Percentiles rank a stretch among this genome's conserved stretches.
Evolutionary conservation across 2,888 invertebrate genomes (phyloP).

Genomic region (Sycophila texana): DNA sequence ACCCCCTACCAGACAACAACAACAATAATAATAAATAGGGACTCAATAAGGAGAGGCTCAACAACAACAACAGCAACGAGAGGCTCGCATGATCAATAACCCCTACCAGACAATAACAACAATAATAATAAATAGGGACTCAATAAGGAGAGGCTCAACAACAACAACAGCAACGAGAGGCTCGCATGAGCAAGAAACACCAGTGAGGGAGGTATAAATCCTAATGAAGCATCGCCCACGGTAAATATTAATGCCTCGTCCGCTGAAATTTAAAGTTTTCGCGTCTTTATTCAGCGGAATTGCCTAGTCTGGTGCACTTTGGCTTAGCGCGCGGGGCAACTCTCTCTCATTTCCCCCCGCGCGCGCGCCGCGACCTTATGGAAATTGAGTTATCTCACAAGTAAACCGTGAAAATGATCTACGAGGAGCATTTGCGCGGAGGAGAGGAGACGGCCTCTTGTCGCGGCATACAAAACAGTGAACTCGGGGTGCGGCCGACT

Average conservation of each 20-base stretch:
- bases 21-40: background rate
- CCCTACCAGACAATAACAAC: constrained; percentile 8
- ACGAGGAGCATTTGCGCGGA: constrained; percentile 53
- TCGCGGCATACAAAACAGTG: constrained; percentile 58
- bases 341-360: constrained; percentile 5
- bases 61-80: constrained; percentile 10
- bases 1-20: constrained; percentile 2
- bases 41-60: background rate
- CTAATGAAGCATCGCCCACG: constrained; percentile 38
- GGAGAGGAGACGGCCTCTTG: constrained; percentile 40
- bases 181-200: background rate
- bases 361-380: constrained; percentile 23
- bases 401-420: constrained; percentile 57
- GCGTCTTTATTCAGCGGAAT: constrained; percentile 48
- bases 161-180: background rate
- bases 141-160: constrained; percentile 19
- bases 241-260: constrained; percentile 43
- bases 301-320: constrained; percentile 51
- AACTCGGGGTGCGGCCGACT: constrained; percentile 23
- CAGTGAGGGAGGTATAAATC: constrained; percentile 33
- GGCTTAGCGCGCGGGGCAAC: constrained; percentile 45
- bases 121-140: background rate
- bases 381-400: constrained; percentile 56
- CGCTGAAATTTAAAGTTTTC: constrained; percentile 51
- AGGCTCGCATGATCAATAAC: background rate